Conservation (phyloP, 2,888 invertebrate genomes). For the Notodonta ziczac region DNA sequence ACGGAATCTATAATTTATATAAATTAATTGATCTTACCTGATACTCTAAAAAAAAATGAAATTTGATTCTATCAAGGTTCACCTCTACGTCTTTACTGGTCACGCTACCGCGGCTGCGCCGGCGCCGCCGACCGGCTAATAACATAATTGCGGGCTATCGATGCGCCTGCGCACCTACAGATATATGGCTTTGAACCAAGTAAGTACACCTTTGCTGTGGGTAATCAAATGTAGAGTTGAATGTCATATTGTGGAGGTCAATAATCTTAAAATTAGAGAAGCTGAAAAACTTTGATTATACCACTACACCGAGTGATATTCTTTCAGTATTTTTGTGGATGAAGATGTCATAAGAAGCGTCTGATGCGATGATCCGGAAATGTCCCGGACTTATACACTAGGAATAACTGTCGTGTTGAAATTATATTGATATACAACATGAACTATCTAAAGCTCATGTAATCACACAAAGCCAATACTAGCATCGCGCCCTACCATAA, state of each 20-base stretch:
- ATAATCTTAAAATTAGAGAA: neutral
- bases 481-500: neutral
- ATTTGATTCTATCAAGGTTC: neutral
- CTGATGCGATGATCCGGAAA: too few relatives aligned
- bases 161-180: constrained; percentile 17
- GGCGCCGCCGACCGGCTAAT: constrained; percentile 48
- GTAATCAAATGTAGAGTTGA: constrained; percentile 24
- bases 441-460: neutral
- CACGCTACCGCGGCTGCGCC: constrained; percentile 25
- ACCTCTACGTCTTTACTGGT: constrained; percentile 11
- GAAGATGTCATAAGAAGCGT: too few relatives aligned
- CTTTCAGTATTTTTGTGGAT: too few relatives aligned
- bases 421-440: too few relatives aligned
- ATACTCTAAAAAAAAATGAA: neutral
- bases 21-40: neutral
- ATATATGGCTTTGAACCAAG: constrained; percentile 15
- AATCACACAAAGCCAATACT: neutral
- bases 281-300: neutral
- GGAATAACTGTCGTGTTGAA: too few relatives aligned
- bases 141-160: constrained; percentile 62
- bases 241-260: neutral
- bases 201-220: constrained; percentile 28
- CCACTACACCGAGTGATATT: too few relatives aligned
- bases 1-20: neutral
- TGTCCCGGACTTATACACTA: too few relatives aligned